Conservation (phyloP, 1,140 invertebrate genomes). For the Ceratosolen fusciceps region DNA sequence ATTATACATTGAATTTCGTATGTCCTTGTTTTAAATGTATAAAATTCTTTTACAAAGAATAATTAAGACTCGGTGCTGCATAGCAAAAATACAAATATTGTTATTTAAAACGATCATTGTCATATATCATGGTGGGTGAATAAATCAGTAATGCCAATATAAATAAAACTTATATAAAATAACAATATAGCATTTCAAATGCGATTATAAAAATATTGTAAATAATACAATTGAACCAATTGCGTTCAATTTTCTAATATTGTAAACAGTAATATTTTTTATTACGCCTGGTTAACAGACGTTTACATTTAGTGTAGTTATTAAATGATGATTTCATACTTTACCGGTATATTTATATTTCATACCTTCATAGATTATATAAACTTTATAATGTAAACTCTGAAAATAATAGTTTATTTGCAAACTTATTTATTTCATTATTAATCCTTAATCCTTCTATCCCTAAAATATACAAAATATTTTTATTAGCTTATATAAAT, state of each 20-base stretch:
- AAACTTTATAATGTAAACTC: slow-evolving; percentile 61
- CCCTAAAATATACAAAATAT: neutral
- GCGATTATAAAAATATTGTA: slow-evolving; percentile 51
- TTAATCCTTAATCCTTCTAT: neutral
- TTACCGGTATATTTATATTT: slow-evolving; percentile 39
- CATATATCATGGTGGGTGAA: neutral
- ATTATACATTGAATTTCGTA: slow-evolving; percentile 35
- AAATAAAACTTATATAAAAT: slow-evolving; percentile 32
- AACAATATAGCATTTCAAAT: slow-evolving; percentile 13
- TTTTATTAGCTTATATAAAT: no score
- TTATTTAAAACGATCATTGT: neutral
- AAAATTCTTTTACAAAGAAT: slow-evolving; percentile 39
- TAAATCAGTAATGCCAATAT: neutral
- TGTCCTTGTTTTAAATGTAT: slow-evolving; percentile 23
- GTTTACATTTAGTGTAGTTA: slow-evolving; percentile 50
- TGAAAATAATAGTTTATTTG: slow-evolving; percentile 21
- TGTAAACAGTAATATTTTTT: slow-evolving; percentile 57
- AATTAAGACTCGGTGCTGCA: slow-evolving; percentile 19
- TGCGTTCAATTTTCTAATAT: slow-evolving; percentile 44
- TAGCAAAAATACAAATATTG: neutral
- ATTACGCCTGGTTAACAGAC: slow-evolving; percentile 52
- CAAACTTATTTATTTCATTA: slow-evolving; percentile 7
- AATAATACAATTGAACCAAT: slow-evolving; percentile 49
- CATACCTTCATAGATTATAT: slow-evolving; percentile 59
- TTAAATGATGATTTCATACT: slow-evolving; percentile 13